These are phyloP conservation scores for Metridium senile DNA, from an alignment of 92 coral and sea anemone species.

Conservation along the genomic window DNA sequence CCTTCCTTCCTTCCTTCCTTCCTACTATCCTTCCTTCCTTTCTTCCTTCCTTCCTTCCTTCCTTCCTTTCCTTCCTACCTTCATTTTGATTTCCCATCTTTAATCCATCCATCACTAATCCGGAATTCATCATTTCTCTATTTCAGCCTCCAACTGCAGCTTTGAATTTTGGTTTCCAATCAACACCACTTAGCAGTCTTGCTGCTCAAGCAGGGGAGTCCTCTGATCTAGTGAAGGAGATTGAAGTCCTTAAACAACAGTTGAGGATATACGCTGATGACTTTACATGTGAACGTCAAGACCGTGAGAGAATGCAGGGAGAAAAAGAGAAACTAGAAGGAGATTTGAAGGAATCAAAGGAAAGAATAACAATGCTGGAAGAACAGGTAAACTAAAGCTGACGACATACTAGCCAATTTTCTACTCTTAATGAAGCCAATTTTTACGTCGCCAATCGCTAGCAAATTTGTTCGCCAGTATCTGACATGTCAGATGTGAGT, in stretches of 20 bases:
- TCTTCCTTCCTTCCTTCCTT: background rate
- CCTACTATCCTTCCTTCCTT: background rate
- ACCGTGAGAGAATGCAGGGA: conserved; percentile 89
- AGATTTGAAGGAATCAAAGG: conserved; percentile 61
- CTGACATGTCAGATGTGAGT: no score
- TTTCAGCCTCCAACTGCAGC: background rate
- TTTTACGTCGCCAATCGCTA: no score
- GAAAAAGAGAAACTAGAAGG: conserved; percentile 73
- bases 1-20: background rate
- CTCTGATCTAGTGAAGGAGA: conserved; percentile 44
- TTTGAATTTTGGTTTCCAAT: background rate
- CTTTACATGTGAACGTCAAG: conserved; percentile 80
- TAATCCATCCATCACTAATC: background rate
- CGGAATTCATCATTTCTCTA: background rate
- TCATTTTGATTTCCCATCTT: background rate
- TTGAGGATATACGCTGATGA: conserved; percentile 88
- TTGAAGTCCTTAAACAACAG: conserved; percentile 90
- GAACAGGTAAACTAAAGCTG: conserved; percentile 71
- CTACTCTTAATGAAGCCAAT: no score
- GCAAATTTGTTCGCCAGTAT: no score
- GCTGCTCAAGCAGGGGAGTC: background rate
- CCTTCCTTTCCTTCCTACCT: background rate
- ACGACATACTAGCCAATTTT: no score
- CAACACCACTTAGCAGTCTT: conserved; percentile 10
- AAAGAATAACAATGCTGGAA: conserved; percentile 62